A percentile compares a stretch with the other conserved stretches of the same genome.
These are phyloP conservation scores for Spilarctia lutea DNA, from an alignment of 2,888 invertebrate species.

Conservation along the genomic window DNA sequence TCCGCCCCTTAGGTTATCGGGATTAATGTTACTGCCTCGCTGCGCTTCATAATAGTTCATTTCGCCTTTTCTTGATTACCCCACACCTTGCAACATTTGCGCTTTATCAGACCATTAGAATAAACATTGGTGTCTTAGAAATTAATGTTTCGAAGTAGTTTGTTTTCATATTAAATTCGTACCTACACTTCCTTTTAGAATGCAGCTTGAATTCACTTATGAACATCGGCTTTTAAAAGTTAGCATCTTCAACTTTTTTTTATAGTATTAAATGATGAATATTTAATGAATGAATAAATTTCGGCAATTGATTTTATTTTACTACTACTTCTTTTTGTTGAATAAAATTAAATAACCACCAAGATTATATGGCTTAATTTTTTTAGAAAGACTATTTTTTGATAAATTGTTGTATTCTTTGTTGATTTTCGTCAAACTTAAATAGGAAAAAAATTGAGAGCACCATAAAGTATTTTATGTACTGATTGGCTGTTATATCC, in stretches of 20 bases:
- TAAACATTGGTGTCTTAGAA: constrained; percentile 24
- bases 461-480: neutral
- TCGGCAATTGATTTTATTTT: neutral
- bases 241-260: too few relatives aligned
- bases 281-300: too few relatives aligned
- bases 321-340: neutral
- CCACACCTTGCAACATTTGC: constrained; percentile 47
- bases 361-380: too few relatives aligned
- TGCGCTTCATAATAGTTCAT: constrained; percentile 58
- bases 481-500: too few relatives aligned
- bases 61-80: constrained; percentile 63
- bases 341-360: neutral
- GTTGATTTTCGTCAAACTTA: too few relatives aligned
- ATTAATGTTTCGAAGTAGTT: constrained; percentile 3
- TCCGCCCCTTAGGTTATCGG: constrained; percentile 66
- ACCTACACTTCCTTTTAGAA: neutral
- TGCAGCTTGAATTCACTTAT: neutral
- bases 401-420: too few relatives aligned
- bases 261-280: neutral
- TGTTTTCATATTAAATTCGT: neutral
- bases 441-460: neutral
- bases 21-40: constrained; percentile 55
- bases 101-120: constrained; percentile 35
- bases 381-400: too few relatives aligned
- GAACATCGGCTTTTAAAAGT: neutral